These are phyloP conservation scores for Drosophila falleni DNA, from an alignment of 2,888 invertebrate species.

Conservation along the genomic window DNA sequence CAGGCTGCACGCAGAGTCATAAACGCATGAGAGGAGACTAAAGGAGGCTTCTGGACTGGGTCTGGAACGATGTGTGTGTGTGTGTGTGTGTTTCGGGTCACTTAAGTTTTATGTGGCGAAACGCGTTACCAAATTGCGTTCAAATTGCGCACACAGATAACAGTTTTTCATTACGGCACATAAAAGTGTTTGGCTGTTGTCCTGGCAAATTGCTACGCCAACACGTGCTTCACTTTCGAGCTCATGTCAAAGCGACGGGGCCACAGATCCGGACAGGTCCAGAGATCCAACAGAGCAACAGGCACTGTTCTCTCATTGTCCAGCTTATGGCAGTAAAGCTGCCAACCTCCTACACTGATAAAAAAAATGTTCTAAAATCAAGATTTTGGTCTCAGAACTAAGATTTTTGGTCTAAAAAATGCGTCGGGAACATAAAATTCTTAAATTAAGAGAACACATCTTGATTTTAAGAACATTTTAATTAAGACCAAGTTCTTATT, in stretches of 20 bases:
- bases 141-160: constrained; percentile 79
- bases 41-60: constrained; percentile 6
- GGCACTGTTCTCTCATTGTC: constrained; percentile 22
- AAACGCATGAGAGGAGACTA: constrained; percentile 46
- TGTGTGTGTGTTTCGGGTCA: constrained; percentile 72
- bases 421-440: too few relatives aligned
- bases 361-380: too few relatives aligned
- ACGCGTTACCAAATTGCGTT: constrained; percentile 82
- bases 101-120: constrained; percentile 82
- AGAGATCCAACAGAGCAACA: constrained; percentile 7
- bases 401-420: too few relatives aligned
- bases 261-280: constrained; percentile 1
- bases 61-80: constrained; percentile 14
- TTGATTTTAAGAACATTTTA: too few relatives aligned
- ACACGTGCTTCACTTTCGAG: constrained; percentile 82
- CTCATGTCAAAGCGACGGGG: constrained; percentile 61
- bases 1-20: constrained; percentile 69
- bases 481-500: too few relatives aligned
- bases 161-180: constrained; percentile 80
- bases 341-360: neutral
- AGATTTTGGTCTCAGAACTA: too few relatives aligned
- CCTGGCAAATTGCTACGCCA: constrained; percentile 76
- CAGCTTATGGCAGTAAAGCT: constrained; percentile 22
- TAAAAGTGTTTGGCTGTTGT: constrained; percentile 74
- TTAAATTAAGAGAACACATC: too few relatives aligned